These are phyloP conservation scores for Dryobotodes eremita DNA, from an alignment of 2,888 invertebrate genomes.

Conservation along the genomic window DNA sequence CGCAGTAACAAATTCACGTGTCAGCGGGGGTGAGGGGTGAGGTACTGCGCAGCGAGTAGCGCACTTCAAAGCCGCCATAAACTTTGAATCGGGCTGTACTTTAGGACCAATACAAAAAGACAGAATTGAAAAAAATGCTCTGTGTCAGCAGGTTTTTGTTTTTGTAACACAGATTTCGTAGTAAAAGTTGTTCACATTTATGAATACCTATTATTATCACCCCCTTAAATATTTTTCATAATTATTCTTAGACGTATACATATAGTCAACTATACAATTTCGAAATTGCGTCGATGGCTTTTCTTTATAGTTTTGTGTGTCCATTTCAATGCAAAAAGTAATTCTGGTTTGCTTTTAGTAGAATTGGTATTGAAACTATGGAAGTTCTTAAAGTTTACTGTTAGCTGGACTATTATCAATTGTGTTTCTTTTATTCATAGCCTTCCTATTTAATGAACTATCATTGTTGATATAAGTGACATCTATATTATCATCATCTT, in stretches of 20 bases:
- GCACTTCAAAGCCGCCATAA: no score
- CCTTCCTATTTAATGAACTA: neutral
- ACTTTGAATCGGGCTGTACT: no score
- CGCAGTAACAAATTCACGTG: no score
- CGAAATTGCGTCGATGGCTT: neutral
- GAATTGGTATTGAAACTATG: constrained; percentile 18
- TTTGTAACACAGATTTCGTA: neutral
- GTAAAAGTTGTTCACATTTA: neutral
- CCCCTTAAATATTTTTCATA: neutral
- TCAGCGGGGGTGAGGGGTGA: no score
- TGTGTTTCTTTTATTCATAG: neutral
- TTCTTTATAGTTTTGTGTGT: neutral
- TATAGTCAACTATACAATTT: neutral
- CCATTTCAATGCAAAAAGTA: constrained; percentile 27
- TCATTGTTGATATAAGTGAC: neutral
- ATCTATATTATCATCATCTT: neutral
- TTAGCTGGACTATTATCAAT: neutral
- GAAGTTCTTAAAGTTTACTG: constrained; percentile 6
- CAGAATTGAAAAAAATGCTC: no score
- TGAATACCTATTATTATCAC: neutral
- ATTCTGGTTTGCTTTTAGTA: constrained; percentile 30
- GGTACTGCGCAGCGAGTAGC: no score
- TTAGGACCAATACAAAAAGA: neutral
- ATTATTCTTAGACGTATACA: neutral
- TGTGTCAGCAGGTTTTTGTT: no score